Evolutionary conservation across 2,113 vertebrate genomes (phyloP).

Genomic region (Fulmarus glacialis): DNA sequence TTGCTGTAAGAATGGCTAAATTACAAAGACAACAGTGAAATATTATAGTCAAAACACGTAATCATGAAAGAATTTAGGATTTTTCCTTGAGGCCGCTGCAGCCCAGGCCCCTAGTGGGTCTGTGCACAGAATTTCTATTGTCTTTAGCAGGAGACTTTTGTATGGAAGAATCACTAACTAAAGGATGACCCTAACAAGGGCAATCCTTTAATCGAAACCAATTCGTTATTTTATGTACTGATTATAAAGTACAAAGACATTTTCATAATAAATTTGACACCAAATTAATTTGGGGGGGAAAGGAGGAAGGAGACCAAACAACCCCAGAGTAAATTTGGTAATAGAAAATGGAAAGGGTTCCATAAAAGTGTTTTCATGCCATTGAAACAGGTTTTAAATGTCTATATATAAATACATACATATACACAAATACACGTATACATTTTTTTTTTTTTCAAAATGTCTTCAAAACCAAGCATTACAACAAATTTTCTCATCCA

Average conservation of each 20-base stretch:
- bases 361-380: neutral
- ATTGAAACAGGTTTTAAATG: neutral
- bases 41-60: conserved; percentile 27
- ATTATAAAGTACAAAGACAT: neutral
- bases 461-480: neutral
- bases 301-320: neutral
- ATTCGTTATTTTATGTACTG: neutral
- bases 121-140: conserved; percentile 1
- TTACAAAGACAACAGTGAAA: conserved; percentile 59
- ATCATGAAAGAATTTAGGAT: conserved; percentile 28
- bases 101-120: neutral
- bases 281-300: neutral
- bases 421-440: neutral
- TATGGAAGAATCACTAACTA: neutral
- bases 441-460: neutral
- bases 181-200: neutral
- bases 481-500: neutral
- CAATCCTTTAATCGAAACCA: neutral
- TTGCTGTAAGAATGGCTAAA: conserved; percentile 28
- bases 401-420: neutral
- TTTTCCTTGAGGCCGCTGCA: neutral
- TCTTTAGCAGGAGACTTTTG: neutral
- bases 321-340: neutral
- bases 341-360: neutral
- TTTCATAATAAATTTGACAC: neutral